Base-by-base conservation (phyloP, 2,888 invertebrate species). In the Taphrorychus bicolor region DNA sequence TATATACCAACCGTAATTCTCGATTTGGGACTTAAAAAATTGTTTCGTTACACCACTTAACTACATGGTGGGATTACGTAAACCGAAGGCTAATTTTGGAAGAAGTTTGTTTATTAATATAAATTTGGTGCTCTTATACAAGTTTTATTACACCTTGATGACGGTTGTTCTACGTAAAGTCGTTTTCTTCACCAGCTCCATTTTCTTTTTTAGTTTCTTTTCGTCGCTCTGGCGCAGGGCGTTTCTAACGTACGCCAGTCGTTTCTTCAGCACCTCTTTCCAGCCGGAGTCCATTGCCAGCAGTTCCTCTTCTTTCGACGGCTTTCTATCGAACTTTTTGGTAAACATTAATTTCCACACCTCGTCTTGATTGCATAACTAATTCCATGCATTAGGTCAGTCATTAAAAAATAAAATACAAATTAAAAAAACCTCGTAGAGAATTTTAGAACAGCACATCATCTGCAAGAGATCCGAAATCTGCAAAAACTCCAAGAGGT, bases 401-500 rank as follows among this genome's bases (percentile, higher is more conserved):
- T 19, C n/a, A 22, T n/a, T 32, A 5, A 5, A 32, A 32, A 32
- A 7, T 32, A 11, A 32, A 32, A 11, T 32, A 40, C 11, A 45
- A 51, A 18, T 19, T 22, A 5, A 18, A 22, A 18, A 2, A 62
- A 75, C 73, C 72, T 75, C 75, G 51, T 56, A 65, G 16, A 73
- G 68, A 58, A 75, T 75, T 69, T 72, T 75, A 2, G 71, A 73
- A 7, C 72, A 69, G 21, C 59, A 23, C 42, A 70, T 58, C 62
- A 75, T 45, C 23, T 49, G 59, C 5, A 74, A 52, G 5, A 75
- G 41, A 52, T 75, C 75, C 7, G 71, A 71, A 5, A 69, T 49
- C n/a, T 21, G 18, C 18, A 75, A 45, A 66, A 71, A 74, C 41
- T 48, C 59, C 2, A 79, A 19, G 22, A 81, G 71, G 16, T 69